A percentile compares a stretch with the other conserved stretches of the same genome.
These are phyloP conservation scores for Microctonus hyperodae DNA, from an alignment of 2,888 invertebrate species.

Conservation along the genomic window DNA sequence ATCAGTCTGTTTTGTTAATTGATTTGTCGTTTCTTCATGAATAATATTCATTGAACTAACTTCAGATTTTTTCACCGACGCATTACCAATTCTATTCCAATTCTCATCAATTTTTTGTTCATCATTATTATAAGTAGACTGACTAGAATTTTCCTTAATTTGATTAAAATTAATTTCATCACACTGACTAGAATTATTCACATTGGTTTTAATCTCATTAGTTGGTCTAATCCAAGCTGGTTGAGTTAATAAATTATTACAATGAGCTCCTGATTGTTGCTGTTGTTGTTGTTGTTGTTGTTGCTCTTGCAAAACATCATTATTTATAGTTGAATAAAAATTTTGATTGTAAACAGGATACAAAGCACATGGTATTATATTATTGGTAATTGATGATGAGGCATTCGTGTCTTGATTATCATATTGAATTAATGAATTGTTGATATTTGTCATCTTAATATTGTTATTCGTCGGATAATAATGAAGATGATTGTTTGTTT, in stretches of 20 bases:
- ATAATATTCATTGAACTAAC: slow-evolving; percentile 33
- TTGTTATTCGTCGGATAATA: slow-evolving; percentile 13
- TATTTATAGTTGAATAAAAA: slow-evolving; percentile 13
- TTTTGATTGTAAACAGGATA: slow-evolving; percentile 32
- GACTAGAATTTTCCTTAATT: not conserved
- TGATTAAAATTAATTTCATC: not conserved
- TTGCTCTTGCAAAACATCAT: not conserved
- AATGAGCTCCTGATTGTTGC: not conserved
- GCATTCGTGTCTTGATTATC: slow-evolving; percentile 8
- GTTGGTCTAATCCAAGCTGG: not conserved
- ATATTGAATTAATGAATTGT: slow-evolving; percentile 19
- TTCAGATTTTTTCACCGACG: not conserved
- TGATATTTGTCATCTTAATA: slow-evolving; percentile 17
- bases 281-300: not conserved
- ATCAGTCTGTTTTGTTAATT: not conserved
- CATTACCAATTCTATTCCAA: not conserved
- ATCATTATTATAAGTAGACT: not conserved
- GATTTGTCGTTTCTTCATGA: slow-evolving; percentile 27
- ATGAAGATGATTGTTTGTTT: slow-evolving; percentile 22
- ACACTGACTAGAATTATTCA: not conserved
- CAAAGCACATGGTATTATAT: slow-evolving; percentile 22
- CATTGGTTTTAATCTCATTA: not conserved
- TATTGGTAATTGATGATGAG: not conserved
- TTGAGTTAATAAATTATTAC: not conserved
- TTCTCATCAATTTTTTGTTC: not conserved